Evolutionary conservation across 1,140 invertebrate species (phyloP), one percentile per base, ranked within the genome.

Genomic region (Cotesia chilonis): DNA sequence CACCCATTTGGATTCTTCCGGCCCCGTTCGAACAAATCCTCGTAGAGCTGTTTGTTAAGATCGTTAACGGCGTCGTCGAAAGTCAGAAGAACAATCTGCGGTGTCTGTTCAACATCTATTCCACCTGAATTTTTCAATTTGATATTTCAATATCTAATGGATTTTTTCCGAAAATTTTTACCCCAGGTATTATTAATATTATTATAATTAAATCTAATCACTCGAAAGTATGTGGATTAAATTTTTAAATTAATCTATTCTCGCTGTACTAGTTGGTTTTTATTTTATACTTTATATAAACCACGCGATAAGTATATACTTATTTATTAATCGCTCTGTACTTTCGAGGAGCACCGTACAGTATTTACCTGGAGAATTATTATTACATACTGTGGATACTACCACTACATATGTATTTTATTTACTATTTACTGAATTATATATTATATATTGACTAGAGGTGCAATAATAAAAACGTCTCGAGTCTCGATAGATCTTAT

Each of bases 41-140:
- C 86, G 84, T 97, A 98, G 41, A 97, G 89, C 80, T 93, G 94
- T 87, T 96, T 96, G 89, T 97, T 97, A 72, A 97, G 88, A 85
- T 97, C 96, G 84, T 98, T 97, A 63, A 97, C 95, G 0, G 95
- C 96, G 88, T 97, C 96, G 84, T 97, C 96, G 85, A 97, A 98
- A 60, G 95, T 97, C 79, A 97, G 89, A 37, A 97, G 89, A 68
- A 98, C 94, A 73, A 97, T 93, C 88, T 97, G 96, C 70, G 96
- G 96, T 76, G 94, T 91, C 80, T 93, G 91, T 85, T 94, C 93
- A 77, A 92, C 90, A 60, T 91, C 87, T 73, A 96, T 86, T 77
- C 94, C 94, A 84, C 92, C 94, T 95, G 83, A 64, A 68, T 72
- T 72, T 64, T 28, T 28, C 28, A 28, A 28, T 28, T 28, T 28